These are phyloP conservation scores for Oreocharis arfaki DNA, from an alignment of 2,113 vertebrate species.

Conservation along the genomic window DNA sequence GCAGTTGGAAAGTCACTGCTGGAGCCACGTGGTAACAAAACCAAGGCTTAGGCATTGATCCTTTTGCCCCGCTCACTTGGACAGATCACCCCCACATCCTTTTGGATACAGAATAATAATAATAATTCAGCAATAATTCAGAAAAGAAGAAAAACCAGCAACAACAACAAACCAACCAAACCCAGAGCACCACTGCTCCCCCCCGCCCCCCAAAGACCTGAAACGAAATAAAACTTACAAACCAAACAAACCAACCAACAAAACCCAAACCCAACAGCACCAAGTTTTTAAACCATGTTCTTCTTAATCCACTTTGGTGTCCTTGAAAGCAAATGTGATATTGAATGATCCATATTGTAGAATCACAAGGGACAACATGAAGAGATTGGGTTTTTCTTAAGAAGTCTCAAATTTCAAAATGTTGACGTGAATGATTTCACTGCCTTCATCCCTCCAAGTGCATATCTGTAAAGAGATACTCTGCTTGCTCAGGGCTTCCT, in stretches of 20 bases:
- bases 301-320: background rate
- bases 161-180: no score
- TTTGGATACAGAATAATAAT: background rate
- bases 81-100: background rate
- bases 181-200: no score
- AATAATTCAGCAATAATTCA: background rate
- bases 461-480: background rate
- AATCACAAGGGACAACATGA: background rate
- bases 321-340: background rate
- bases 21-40: background rate
- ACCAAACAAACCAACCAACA: background rate
- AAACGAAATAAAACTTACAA: background rate
- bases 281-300: background rate
- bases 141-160: background rate
- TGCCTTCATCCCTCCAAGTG: background rate
- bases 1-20: background rate
- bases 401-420: background rate
- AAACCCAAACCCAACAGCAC: background rate
- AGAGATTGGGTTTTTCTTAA: background rate
- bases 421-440: background rate
- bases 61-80: background rate
- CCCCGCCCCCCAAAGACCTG: accelerated
- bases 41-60: background rate
- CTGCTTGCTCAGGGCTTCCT: background rate
- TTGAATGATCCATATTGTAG: background rate